Evolutionary conservation across 2,113 vertebrate species (phyloP).

Genomic region (Blennius ocellaris): DNA sequence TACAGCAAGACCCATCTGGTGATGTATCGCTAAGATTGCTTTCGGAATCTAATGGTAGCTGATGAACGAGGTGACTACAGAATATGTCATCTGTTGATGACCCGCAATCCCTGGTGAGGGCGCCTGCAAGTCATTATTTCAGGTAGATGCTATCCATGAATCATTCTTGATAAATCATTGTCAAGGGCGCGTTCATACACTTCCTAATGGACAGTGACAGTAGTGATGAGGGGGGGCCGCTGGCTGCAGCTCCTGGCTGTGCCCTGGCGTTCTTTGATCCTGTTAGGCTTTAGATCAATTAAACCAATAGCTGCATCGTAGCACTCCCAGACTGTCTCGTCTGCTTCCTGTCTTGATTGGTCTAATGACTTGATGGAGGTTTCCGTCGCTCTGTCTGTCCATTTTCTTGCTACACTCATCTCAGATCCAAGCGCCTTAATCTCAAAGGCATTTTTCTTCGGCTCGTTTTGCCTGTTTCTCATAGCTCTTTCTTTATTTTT

Average conservation of each 20-base stretch:
- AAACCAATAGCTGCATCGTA: conserved; percentile 68
- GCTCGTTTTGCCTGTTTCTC: conserved; percentile 54
- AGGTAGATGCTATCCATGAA: conserved; percentile 69
- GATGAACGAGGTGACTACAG: conserved; percentile 76
- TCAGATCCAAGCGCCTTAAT: conserved; percentile 28
- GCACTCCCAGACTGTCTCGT: conserved; percentile 69
- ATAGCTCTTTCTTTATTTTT: conserved; percentile 71
- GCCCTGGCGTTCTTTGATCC: conserved; percentile 54
- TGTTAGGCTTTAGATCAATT: conserved; percentile 73
- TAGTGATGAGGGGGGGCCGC: conserved; percentile 8
- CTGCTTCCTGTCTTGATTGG: conserved; percentile 72
- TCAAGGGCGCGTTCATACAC: conserved; percentile 60
- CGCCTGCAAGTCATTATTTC: conserved; percentile 68
- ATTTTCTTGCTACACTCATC: conserved; percentile 33
- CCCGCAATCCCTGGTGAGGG: conserved; percentile 59
- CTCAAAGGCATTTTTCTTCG: conserved; percentile 52
- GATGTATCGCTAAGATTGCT: conserved; percentile 69
- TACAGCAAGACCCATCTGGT: conserved; percentile 68
- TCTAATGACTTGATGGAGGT: conserved; percentile 69
- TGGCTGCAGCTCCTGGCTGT: conserved; percentile 37
- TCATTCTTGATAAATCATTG: conserved; percentile 72
- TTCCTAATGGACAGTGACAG: conserved; percentile 68
- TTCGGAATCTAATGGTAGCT: conserved; percentile 73
- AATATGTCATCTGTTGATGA: conserved; percentile 75
- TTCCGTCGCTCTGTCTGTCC: conserved; percentile 28